Evolutionary conservation across 2,797 vertebrate genomes (phyloP), one percentile per base, ranked within the genome.

Genomic region (Antrozous pallidus): DNA sequence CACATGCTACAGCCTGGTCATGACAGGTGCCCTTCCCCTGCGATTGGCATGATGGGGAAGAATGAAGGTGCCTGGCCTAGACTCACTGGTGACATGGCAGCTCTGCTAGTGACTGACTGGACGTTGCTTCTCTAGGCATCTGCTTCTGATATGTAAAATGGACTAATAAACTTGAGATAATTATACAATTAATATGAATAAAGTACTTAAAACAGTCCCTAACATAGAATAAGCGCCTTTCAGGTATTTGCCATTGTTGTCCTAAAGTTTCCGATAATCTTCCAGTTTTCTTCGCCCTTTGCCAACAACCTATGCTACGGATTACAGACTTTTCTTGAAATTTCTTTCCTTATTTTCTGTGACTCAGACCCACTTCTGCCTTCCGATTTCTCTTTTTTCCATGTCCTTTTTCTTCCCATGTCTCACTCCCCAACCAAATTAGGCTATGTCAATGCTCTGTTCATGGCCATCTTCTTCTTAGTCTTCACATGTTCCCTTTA

Each of bases 21-120:
- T 13, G 1, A 4, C 9, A 20, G 24, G 11, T 1, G 2, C 17
- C 10, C 4, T 28, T 38, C 40, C 85, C 31, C 38, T 8, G 20
- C 73, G 70, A 54, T 69, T 51, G 51, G 13, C n/a, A 2, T 13
- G 5, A 17, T 22, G 63, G 10, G 54, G 38, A 82, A 73, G 54
- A 31, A 54, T 20, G 26, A 5, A 5, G 1, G 3, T 67, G 18
- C 16, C 40, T 40, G 5, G 10, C 11, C 1, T 6, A 13, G 12
- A n/a, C 38, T 56, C 31, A 9, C 20, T 47, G 71, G 45, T 67
- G 45, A 56, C 1, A 13, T 33, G 5, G 14, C 20, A 31, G 17
- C n/a, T 80, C 33, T n/a, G 8, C 54, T 54, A 26, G 18, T 38
- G 18, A 74, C 11, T 6, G 38, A 31, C 45, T 47, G 73, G 69